Evolutionary conservation across 2,113 vertebrate genomes (phyloP).

Genomic region (Salvator merianae): DNA sequence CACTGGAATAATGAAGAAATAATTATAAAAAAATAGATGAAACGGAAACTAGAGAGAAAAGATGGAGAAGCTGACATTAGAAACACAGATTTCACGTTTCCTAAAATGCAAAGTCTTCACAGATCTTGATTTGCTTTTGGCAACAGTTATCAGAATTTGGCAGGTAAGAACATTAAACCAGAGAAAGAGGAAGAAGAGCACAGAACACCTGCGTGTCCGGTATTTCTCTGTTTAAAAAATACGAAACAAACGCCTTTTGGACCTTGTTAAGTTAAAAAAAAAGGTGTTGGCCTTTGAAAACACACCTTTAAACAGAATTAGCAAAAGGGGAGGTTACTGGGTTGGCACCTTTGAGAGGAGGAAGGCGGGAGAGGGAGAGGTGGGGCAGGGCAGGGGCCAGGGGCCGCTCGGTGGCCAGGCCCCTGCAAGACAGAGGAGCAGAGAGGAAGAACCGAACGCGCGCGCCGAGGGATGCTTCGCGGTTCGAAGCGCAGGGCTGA

Average conservation of each 20-base stretch:
- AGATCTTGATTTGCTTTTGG: conserved; percentile 48
- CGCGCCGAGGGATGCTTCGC: no score
- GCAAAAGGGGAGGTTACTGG: not conserved
- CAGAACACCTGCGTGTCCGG: not conserved
- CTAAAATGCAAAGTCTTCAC: conserved; percentile 16
- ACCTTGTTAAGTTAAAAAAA: conserved; percentile 22
- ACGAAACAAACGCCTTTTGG: not conserved
- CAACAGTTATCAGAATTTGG: conserved; percentile 50
- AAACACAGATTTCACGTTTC: conserved; percentile 30
- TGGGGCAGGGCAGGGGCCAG: no score
- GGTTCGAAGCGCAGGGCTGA: no score
- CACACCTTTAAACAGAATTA: not conserved
- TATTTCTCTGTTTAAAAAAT: not conserved
- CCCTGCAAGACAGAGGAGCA: not conserved
- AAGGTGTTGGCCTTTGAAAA: conserved; percentile 34
- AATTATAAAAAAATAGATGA: conserved; percentile 45
- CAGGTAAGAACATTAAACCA: conserved; percentile 11
- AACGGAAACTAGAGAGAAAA: conserved; percentile 4
- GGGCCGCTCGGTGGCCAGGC: not conserved
- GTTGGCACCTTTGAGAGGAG: not conserved
- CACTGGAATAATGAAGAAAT: conserved; percentile 39
- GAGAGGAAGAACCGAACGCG: no score
- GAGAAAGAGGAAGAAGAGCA: conserved; percentile 21
- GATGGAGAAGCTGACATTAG: conserved; percentile 47
- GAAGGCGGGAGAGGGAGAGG: no score